phyloP scores from a whole-genome alignment of 2,888 invertebrate species.

The Macrosoma leucophasiata region DNA sequence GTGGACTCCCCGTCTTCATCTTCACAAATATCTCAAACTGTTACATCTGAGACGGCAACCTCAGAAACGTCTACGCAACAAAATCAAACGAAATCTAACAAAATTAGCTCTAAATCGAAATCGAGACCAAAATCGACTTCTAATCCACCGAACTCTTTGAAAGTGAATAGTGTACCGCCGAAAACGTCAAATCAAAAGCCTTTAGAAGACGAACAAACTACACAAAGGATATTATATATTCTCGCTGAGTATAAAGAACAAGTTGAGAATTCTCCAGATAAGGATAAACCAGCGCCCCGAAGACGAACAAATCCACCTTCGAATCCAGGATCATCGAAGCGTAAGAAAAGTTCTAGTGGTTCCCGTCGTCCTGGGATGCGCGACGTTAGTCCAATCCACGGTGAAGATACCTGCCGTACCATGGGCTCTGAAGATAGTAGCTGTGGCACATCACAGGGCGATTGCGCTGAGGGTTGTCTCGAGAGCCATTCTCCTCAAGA shows the following conservation, averaged over 20 bases:
- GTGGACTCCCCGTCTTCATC: conserved; percentile 55
- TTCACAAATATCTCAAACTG: conserved; percentile 33
- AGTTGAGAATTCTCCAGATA: conserved; percentile 86
- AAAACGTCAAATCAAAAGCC: conserved; percentile 79
- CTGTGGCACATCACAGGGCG: conserved; percentile 78
- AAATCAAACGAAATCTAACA: conserved; percentile 42
- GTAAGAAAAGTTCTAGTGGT: conserved; percentile 80
- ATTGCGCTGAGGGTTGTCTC: conserved; percentile 63
- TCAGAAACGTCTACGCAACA: conserved; percentile 37
- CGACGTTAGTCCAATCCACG: conserved; percentile 76
- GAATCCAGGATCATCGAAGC: conserved; percentile 80
- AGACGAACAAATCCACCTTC: conserved; percentile 84
- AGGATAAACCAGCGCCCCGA: conserved; percentile 87
- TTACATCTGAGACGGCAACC: conserved; percentile 47
- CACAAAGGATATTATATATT: conserved; percentile 86
- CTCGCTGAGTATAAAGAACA: conserved; percentile 88
- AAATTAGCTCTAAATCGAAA: conserved; percentile 59
- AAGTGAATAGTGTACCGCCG: conserved; percentile 78
- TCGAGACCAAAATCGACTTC: conserved; percentile 73
- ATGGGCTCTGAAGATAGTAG: conserved; percentile 87
- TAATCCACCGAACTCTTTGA: conserved; percentile 74
- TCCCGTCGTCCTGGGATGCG: conserved; percentile 73
- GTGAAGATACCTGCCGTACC: conserved; percentile 80
- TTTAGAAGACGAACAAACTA: conserved; percentile 87
- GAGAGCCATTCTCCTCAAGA: conserved; percentile 76